These are phyloP conservation scores for Isurus oxyrinchus DNA, from an alignment of 2,113 vertebrate species.

Conservation along the genomic window DNA sequence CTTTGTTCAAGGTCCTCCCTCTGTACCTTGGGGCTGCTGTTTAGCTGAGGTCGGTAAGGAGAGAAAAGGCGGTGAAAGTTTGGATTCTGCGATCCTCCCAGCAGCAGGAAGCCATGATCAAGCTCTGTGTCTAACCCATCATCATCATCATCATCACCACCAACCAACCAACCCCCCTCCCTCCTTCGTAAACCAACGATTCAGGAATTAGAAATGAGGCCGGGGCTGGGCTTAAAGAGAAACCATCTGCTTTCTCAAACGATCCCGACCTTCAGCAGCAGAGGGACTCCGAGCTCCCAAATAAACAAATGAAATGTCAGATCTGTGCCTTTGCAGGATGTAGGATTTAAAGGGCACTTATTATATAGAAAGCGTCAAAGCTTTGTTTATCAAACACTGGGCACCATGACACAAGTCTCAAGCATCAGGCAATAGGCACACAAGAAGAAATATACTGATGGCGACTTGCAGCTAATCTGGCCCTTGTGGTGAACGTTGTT, in stretches of 20 bases:
- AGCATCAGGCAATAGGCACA: not conserved
- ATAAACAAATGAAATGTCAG: constrained; percentile 35
- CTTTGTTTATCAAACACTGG: constrained; percentile 1
- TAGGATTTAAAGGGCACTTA: not conserved
- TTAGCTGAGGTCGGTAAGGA: constrained; percentile 23
- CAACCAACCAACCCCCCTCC: too few species aligned
- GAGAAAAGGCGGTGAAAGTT: constrained; percentile 44
- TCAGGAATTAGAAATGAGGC: not conserved
- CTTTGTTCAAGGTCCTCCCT: not conserved
- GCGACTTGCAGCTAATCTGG: not conserved
- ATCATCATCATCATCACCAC: too few species aligned
- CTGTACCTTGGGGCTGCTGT: constrained; percentile 43
- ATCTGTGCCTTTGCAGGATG: not conserved
- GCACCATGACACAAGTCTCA: not conserved
- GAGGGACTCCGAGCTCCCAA: constrained; percentile 45
- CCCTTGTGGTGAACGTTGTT: not conserved
- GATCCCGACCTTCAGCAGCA: constrained; percentile 47
- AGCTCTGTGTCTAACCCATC: constrained; percentile 16
- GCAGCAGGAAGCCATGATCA: constrained; percentile 53
- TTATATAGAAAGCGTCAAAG: not conserved
- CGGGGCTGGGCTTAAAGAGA: not conserved
- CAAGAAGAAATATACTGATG: not conserved
- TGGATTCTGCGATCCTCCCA: constrained; percentile 43
- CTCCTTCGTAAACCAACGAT: not conserved
- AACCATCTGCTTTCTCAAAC: constrained; percentile 49